Base-by-base conservation (phyloP, 2,888 invertebrate genomes). In the Amiota communis region DNA sequence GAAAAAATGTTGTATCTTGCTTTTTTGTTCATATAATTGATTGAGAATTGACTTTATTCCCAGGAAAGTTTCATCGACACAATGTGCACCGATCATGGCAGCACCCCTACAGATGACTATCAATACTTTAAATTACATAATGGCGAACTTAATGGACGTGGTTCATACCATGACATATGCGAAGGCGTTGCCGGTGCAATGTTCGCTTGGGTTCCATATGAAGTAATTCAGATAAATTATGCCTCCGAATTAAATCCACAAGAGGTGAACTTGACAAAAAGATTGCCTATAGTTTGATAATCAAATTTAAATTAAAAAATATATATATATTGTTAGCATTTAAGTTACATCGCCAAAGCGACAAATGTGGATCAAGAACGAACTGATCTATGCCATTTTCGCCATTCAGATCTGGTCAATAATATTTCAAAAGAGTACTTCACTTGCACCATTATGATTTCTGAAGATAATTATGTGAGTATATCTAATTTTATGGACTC, bases 391-490 rank as follows among this genome's bases (percentile, higher is more conserved):
- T 88, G 88, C 15, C 86, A 87, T 73, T 88, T 88, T 53, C 80
- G 87, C 8, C 89, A 88, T 72, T 78, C 82, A 15, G 87, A 85
- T 79, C 77, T 88, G 59, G 80, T 88, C 11, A 82, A 83, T 48
- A 81, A 82, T 51, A 83, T 85, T 4, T 65, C 81, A 8, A 80
- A 84, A 61, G 83, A 83, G 71, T 77, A 87, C 1, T 85, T 87
- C 72, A 87, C 81, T 1, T 88, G 88, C 61, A 82, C 85, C 2
- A 82, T 87, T 13, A 87, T 88, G 89, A 87, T 88, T 23, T 88
- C 87, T 48, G 88, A 88, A 59, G 88, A 88, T 73, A 86, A 87
- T 72, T 86, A 86, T 77, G 88, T 88, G 79, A 87, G 88, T 83
- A 49, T 8, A 17, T 12, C 36, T 36, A 36, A 4, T 36, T 36